phyloP scores from a whole-genome alignment of 2,888 invertebrate species.

The Drosophila diplacantha region DNA sequence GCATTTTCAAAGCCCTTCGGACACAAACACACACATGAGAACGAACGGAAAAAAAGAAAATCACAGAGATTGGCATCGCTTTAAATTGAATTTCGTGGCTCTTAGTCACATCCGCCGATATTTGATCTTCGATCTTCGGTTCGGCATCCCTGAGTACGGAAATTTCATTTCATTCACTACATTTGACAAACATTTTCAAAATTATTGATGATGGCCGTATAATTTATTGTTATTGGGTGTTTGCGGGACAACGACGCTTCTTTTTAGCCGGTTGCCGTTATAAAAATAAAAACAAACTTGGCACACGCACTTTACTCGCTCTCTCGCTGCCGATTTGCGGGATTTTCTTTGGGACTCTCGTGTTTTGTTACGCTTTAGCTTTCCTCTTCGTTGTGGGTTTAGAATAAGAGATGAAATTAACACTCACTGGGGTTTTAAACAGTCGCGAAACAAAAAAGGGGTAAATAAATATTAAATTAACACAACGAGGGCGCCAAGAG shows the following conservation, averaged over 20 bases:
- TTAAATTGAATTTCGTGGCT: conserved; percentile 29
- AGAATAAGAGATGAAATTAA: background rate
- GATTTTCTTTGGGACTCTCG: background rate
- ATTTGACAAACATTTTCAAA: conserved; percentile 13
- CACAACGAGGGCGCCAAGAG: conserved; percentile 17
- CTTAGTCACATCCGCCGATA: conserved; percentile 29
- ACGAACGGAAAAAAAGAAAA: conserved; percentile 4
- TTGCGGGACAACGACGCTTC: conserved; percentile 9
- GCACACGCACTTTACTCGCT: conserved; percentile 35
- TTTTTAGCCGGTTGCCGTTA: conserved; percentile 36
- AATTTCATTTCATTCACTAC: conserved; percentile 3
- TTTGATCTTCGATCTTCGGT: conserved; percentile 2
- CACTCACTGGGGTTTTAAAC: conserved; percentile 22
- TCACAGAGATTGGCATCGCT: conserved; percentile 19
- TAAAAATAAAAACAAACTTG: conserved; percentile 37
- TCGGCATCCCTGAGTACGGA: conserved; percentile 5
- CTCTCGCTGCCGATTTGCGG: conserved; percentile 8
- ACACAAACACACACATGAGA: conserved; percentile 5
- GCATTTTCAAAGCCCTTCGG: conserved; percentile 33
- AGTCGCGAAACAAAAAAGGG: conserved; percentile 6
- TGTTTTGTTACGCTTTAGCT: background rate
- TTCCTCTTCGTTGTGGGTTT: background rate
- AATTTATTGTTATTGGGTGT: conserved; percentile 43
- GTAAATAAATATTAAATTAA: conserved; percentile 11
- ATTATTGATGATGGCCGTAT: conserved; percentile 18